Evolutionary conservation across 2,888 invertebrate species (phyloP).

Genomic region (Sarcophaga subvicina): DNA sequence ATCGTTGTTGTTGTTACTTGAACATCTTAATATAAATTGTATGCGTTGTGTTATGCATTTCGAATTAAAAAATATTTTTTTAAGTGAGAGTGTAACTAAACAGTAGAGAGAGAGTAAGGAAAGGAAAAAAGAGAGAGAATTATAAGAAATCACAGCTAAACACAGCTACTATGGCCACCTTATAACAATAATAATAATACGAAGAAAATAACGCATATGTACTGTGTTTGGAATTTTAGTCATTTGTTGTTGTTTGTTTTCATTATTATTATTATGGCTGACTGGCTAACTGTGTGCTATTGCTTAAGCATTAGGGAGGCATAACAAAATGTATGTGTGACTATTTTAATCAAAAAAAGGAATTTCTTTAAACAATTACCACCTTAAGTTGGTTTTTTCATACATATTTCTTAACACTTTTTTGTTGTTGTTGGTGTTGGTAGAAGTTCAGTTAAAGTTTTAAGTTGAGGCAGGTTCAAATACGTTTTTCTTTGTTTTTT

Average conservation of each 20-base stretch:
- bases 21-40: slow-evolving; percentile 50
- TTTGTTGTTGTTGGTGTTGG: neutral
- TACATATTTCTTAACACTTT: neutral
- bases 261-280: neutral
- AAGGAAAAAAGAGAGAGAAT: neutral
- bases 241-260: no score
- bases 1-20: slow-evolving; percentile 34
- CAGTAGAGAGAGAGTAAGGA: neutral
- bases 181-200: neutral
- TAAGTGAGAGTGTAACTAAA: no score
- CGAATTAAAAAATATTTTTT: slow-evolving; percentile 28
- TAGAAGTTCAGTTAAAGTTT: slow-evolving; percentile 31
- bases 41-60: slow-evolving; percentile 55
- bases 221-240: neutral
- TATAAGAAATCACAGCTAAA: neutral
- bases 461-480: slow-evolving; percentile 65
- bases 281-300: neutral
- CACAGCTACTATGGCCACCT: neutral
- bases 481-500: neutral
- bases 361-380: neutral
- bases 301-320: neutral
- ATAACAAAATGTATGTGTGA: neutral
- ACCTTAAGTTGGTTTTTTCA: neutral
- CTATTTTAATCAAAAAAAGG: neutral
- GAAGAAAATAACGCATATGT: neutral